Base-by-base conservation (phyloP, 2,797 vertebrate genomes). In the Malacoctenus gilli region DNA sequence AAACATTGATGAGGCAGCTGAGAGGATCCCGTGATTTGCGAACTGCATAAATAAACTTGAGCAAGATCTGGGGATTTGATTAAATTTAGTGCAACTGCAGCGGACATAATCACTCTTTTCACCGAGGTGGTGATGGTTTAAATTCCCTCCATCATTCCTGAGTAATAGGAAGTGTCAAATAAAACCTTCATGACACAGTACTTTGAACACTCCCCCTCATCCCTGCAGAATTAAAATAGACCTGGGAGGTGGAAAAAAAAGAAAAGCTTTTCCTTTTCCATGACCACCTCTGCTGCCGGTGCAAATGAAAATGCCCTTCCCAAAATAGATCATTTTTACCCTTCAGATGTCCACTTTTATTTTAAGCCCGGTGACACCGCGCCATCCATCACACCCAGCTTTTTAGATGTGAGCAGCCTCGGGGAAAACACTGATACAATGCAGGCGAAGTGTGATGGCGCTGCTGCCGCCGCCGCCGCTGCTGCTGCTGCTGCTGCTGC, bases 261-360 rank as follows among this genome's bases (percentile, higher is more conserved):
- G 68, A 74, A 55, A 71, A 64, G 25, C 50, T 16, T 72, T 82
- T 83, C 59, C 55, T 80, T 85, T 87, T 76, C 79, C 80, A 69
- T 79, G 84, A 86, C 85, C 86, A 87, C 87, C 85, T 82, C 79
- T 82, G 80, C 79, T 80, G 84, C 77, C 54, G 77, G 79, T 77
- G 81, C 85, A 89, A 87, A 88, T 85, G 82, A 90, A 88, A 90
- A 88, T 89, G 87, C 78, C 85, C 86, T 88, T 90, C 85, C 84
- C 82, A 86, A 90, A 91, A 91, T 90, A 91, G 89, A 86, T 86
- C 69, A 88, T 84, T 88, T 87, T 85, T 87, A 87, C 84, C 85
- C 85, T 90, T 89, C 88, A 90, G 73, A 86, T 88, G 84, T 87
- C 75, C 87, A 85, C 76, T 83, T 89, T 88, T 89, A 89, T 90